phyloP scores from a whole-genome alignment of 1,140 invertebrate genomes.

The Oreohelix idahoensis region DNA sequence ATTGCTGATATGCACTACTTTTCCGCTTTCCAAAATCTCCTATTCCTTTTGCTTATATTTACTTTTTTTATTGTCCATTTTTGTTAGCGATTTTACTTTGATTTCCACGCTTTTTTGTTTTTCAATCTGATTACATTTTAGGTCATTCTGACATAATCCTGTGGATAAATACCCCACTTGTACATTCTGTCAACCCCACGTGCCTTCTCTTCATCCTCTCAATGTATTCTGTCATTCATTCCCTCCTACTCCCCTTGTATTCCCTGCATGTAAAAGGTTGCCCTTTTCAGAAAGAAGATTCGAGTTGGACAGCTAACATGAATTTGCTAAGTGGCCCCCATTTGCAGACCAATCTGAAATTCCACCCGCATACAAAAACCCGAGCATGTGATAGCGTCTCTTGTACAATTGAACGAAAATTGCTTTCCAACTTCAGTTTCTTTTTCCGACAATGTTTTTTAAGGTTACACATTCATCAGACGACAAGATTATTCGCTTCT shows the following conservation, averaged over 20 bases:
- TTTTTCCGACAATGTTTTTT: neutral
- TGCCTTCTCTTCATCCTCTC: neutral
- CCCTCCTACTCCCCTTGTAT: neutral
- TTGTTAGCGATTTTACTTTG: no score
- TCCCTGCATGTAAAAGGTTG: neutral
- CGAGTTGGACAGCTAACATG: slow-evolving; percentile 8
- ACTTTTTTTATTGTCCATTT: no score
- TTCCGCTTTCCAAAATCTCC: no score
- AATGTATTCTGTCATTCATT: neutral
- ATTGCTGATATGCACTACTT: no score
- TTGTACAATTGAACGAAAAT: neutral
- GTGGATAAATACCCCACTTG: neutral
- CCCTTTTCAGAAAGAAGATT: neutral
- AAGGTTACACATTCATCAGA: neutral
- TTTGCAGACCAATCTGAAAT: neutral
- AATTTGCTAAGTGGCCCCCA: slow-evolving; percentile 8
- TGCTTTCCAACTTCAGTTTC: slow-evolving; percentile 3
- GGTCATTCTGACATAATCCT: neutral
- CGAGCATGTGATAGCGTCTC: neutral
- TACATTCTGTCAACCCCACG: neutral
- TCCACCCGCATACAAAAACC: neutral
- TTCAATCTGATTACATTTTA: no score
- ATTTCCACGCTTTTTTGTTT: no score
- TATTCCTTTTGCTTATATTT: no score
- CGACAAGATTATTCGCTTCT: slow-evolving; percentile 1